Evolutionary conservation across 64 coral and sea anemone species (phyloP).

Genomic region (Catalaphyllia jardinei): DNA sequence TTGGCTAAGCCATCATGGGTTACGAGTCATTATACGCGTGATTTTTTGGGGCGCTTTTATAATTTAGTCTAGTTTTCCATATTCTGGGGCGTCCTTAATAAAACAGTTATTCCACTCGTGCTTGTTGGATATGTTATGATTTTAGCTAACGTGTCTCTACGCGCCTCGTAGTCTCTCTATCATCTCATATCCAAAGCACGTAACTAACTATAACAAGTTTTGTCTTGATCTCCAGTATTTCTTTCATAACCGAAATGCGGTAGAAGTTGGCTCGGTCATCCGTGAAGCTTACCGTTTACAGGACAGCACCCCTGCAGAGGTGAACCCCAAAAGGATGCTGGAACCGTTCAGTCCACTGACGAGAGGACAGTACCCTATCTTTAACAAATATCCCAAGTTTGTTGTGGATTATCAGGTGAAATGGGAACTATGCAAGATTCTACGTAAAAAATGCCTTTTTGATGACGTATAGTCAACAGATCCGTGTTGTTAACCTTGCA

Average conservation of each 20-base stretch:
- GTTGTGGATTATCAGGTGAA: conserved; percentile 96
- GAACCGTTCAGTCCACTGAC: conserved; percentile 87
- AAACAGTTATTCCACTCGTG: too few relatives aligned
- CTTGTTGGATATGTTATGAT: too few relatives aligned
- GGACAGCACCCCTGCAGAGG: conserved; percentile 81
- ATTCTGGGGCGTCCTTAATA: too few relatives aligned
- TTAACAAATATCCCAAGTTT: conserved; percentile 99
- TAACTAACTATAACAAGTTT: too few relatives aligned
- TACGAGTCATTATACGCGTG: too few relatives aligned
- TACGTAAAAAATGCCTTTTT: neutral
- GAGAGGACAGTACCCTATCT: conserved; percentile 98
- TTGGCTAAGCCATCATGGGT: too few relatives aligned
- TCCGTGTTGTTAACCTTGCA: too few relatives aligned
- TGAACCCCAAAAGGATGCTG: conserved; percentile 87
- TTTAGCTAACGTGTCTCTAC: too few relatives aligned
- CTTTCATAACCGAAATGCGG: conserved; percentile 97
- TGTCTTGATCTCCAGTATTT: conserved; percentile 64
- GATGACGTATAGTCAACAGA: neutral
- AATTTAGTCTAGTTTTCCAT: too few relatives aligned
- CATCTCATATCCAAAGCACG: too few relatives aligned
- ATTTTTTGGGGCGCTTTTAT: too few relatives aligned
- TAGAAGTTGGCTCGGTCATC: conserved; percentile 73
- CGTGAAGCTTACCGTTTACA: conserved; percentile 96
- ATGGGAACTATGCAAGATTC: neutral
- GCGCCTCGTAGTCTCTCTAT: too few relatives aligned